Conservation (phyloP, 2,113 vertebrate species). For the Halcyon malimbica region DNA sequence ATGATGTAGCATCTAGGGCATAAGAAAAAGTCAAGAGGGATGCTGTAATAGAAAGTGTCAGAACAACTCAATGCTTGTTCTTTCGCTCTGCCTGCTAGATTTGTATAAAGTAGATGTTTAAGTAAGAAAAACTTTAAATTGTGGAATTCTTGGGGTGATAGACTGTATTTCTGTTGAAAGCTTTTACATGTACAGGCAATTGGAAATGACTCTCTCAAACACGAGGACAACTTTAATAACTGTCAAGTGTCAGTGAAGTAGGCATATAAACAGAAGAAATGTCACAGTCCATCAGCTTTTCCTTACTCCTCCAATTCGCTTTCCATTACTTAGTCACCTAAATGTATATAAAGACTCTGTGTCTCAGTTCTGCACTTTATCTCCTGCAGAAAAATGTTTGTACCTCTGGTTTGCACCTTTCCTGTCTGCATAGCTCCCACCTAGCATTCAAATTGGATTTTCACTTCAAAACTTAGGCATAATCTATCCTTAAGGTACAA, state of each 20-base stretch:
- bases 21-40: neutral
- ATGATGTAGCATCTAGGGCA: neutral
- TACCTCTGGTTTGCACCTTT: neutral
- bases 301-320: slow-evolving; percentile 5
- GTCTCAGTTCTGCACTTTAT: neutral
- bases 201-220: slow-evolving; percentile 59
- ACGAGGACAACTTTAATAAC: slow-evolving; percentile 42
- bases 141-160: neutral
- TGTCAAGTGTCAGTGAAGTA: slow-evolving; percentile 42
- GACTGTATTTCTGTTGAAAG: slow-evolving; percentile 29
- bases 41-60: neutral
- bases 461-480: neutral
- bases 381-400: neutral
- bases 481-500: neutral
- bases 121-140: slow-evolving; percentile 37
- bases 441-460: neutral
- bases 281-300: slow-evolving; percentile 46
- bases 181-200: slow-evolving; percentile 52
- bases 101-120: slow-evolving; percentile 24
- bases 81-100: neutral
- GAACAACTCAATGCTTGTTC: neutral
- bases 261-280: slow-evolving; percentile 46
- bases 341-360: neutral
- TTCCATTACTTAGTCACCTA: slow-evolving; percentile 9
- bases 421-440: neutral